These are phyloP conservation scores for Labrus mixtus DNA, from an alignment of 2,113 vertebrate species.

Conservation along the genomic window DNA sequence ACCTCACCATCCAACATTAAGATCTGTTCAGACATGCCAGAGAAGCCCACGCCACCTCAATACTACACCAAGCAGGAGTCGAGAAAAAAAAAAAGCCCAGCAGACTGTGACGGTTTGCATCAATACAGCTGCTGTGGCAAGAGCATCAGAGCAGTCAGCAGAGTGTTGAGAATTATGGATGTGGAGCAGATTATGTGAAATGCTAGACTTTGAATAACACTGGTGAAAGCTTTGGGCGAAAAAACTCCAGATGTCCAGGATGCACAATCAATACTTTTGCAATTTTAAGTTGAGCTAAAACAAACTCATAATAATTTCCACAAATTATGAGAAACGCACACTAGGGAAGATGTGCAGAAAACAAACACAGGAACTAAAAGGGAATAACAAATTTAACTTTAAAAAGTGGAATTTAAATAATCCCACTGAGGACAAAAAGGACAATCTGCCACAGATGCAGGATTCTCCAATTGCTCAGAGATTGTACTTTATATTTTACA, in stretches of 20 bases:
- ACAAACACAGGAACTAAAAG: background rate
- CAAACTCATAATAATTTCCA: background rate
- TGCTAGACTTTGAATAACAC: slow-evolving; percentile 4
- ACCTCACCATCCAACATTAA: slow-evolving; percentile 2
- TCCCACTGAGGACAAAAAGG: slow-evolving; percentile 23
- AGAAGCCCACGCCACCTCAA: background rate
- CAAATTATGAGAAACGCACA: background rate
- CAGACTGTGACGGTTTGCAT: slow-evolving; percentile 17
- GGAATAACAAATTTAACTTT: background rate
- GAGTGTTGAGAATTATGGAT: background rate
- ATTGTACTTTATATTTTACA: slow-evolving; percentile 33
- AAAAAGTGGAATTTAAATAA: background rate
- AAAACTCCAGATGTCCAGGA: background rate
- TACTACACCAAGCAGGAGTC: background rate
- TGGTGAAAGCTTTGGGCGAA: background rate
- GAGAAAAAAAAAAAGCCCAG: background rate
- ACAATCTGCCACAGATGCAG: background rate
- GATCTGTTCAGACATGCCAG: background rate
- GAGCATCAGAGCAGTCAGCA: slow-evolving; percentile 11
- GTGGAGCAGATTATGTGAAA: background rate
- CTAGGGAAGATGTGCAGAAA: background rate
- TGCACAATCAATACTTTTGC: background rate
- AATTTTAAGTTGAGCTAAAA: background rate
- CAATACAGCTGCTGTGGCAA: slow-evolving; percentile 3
- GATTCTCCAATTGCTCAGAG: slow-evolving; percentile 8